Evolutionary conservation across 2,113 vertebrate species (phyloP), one percentile per base, ranked within the genome.

Genomic region (Calyptomena viridis): DNA sequence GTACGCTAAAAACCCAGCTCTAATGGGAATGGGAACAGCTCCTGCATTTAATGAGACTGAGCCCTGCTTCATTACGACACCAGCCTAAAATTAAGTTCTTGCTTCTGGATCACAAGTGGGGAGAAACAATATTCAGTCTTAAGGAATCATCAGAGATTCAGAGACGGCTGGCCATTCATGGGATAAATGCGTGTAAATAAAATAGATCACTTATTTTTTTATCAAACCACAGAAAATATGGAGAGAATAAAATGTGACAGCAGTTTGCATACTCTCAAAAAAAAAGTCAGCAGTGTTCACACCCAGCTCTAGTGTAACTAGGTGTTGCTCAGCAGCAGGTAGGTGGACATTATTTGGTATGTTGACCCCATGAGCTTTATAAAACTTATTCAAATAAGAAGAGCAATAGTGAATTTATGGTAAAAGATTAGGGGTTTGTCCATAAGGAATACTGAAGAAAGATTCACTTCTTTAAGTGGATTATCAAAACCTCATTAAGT

Each of bases 401-500:
- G 7, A 77, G 24, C 35, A 93, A 86, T 5, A 68, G n/a, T 28
- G 68, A 92, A 74, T 84, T 90, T 92, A 81, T 55, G 39, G 46
- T 10, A 58, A 83, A 92, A 90, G 30, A 71, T 74, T 74, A 81
- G 15, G 35, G 11, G 56, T 59, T 72, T 67, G 30, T 74, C 73
- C 56, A 56, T 16, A 62, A 63, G 44, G 83, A 63, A 90, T 90
- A 84, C 37, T 87, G 39, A 33, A 71, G 82, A n/a, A 33, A 66
- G 17, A 67, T 63, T 93, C 52, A 75, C 39, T 92, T 52, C 28
- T 93, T 88, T 74, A 90, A 94, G 74, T 81, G 84, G 80, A 93
- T 96, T 94, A 95, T 44, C 60, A 89, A 92, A 92, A 91, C 80
- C 52, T 91, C 80, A 56, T 95, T 92, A 92, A 89, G 44, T 22